Evolutionary conservation across 2,113 vertebrate genomes (phyloP).

Genomic region (Ovis canadensis): DNA sequence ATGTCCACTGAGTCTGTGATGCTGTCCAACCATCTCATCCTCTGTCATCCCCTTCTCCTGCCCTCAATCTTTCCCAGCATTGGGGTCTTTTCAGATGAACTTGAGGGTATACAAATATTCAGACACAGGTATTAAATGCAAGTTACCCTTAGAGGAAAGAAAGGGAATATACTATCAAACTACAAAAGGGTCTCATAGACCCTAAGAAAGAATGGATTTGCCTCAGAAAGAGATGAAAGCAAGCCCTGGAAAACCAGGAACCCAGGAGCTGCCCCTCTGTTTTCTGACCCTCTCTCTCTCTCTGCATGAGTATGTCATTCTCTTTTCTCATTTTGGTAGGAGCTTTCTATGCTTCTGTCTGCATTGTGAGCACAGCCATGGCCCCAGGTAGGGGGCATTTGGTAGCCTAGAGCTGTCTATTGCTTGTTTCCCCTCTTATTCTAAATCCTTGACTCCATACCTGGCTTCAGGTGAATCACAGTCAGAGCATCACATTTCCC

Average conservation of each 20-base stretch:
- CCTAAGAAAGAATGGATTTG: background rate
- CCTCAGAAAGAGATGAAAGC: background rate
- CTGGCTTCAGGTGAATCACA: background rate
- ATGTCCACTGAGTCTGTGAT: no score
- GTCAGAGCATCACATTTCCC: background rate
- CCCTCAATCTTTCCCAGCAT: no score
- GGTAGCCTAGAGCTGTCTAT: background rate
- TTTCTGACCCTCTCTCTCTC: background rate
- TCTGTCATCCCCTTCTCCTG: no score
- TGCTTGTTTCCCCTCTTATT: background rate
- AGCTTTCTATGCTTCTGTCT: background rate
- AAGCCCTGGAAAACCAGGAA: background rate
- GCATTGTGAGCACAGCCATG: rapidly evolving
- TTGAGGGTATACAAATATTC: background rate
- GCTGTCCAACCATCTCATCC: no score
- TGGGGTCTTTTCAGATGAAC: no score
- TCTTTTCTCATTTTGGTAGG: background rate
- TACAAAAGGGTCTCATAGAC: no score
- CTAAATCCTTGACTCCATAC: background rate
- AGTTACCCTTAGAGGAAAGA: background rate
- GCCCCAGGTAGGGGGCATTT: background rate
- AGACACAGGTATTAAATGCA: background rate
- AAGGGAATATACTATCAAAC: background rate
- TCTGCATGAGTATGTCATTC: background rate
- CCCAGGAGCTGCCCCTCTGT: background rate